Conservation (phyloP, 2,113 vertebrate species). For the Elachura formosa region DNA sequence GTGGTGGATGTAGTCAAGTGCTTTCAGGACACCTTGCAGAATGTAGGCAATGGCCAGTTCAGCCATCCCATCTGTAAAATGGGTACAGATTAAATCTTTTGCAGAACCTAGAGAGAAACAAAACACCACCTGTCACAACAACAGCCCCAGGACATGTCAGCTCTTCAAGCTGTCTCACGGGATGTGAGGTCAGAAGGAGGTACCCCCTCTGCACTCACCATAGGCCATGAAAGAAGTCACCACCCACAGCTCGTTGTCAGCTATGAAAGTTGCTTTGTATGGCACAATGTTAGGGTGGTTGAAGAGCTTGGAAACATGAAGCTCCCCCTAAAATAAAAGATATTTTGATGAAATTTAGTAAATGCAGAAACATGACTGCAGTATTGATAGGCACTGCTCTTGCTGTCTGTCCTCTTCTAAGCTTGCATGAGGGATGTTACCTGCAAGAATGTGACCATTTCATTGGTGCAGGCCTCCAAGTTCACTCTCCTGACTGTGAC, state of each 20-base stretch:
- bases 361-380: background rate
- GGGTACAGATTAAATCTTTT: slow-evolving; percentile 90
- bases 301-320: slow-evolving; percentile 96
- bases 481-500: slow-evolving; percentile 90
- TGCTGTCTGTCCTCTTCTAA: background rate
- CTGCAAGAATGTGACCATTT: slow-evolving; percentile 96
- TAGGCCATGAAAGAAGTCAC: slow-evolving; percentile 97
- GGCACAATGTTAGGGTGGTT: slow-evolving; percentile 92
- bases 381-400: background rate
- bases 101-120: slow-evolving; percentile 82
- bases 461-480: slow-evolving; percentile 93
- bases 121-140: background rate
- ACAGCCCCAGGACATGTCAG: background rate
- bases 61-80: slow-evolving; percentile 92
- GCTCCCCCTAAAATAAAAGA: slow-evolving; percentile 58
- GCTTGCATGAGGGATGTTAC: slow-evolving; percentile 45
- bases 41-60: slow-evolving; percentile 94
- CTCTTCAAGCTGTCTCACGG: background rate
- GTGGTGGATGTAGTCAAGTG: slow-evolving; percentile 95
- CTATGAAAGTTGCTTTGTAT: slow-evolving; percentile 92
- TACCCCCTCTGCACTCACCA: slow-evolving; percentile 71
- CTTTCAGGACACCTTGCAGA: slow-evolving; percentile 87
- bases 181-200: background rate
- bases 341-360: background rate
- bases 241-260: slow-evolving; percentile 95